Base-by-base conservation (phyloP, 2,888 invertebrate genomes). In the Copidosoma aretas region DNA sequence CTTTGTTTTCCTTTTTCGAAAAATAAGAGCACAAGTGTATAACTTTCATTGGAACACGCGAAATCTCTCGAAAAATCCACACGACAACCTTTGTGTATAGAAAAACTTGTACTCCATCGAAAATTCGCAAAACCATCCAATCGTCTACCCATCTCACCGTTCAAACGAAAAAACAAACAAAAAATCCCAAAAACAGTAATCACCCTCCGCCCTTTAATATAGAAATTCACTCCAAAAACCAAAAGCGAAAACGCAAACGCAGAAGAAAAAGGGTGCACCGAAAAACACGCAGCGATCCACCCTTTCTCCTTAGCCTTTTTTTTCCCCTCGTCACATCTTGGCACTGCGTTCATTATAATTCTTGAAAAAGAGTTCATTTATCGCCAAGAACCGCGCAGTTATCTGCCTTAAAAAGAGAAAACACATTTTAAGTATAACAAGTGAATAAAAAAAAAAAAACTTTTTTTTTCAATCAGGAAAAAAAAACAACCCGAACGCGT, bases 141-240 rank as follows among this genome's bases (percentile, higher is more conserved):
- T 52, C 19, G 22, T 52, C 52, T 21, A 52, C 52, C 52, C 52
- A 52, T 21, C 22, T 52, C n/a, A 17, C 52, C 52, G 49, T 49
- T 49, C 19, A 17, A 54, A n/a, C n/a, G n/a, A n/a, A 22, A 17
- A 54, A 54, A 24, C 10, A n/a, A 17, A 15, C 24, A 12, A n/a
- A 32, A 57, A 53, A 21, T 22, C 24, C 53, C 53, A 53, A 53
- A 53, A 24, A 53, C 22, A 24, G 10, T 21, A 24, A 53, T 22
- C 53, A 12, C 60, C 32, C 52, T 39, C 10, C 3, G 21, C n/a
- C 57, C 19, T 1, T n/a, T 39, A 15, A 15, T 43, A 53, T 62
- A 68, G 60, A 14, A 39, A 68, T 65, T 65, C 65, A 69, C 69
- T 69, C 69, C 69, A 69, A 52, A 21, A 59, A 46, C 43, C 43